Evolutionary conservation across 2,888 invertebrate species (phyloP), one percentile per base, ranked within the genome.

Genomic region (Apantesis nais): DNA sequence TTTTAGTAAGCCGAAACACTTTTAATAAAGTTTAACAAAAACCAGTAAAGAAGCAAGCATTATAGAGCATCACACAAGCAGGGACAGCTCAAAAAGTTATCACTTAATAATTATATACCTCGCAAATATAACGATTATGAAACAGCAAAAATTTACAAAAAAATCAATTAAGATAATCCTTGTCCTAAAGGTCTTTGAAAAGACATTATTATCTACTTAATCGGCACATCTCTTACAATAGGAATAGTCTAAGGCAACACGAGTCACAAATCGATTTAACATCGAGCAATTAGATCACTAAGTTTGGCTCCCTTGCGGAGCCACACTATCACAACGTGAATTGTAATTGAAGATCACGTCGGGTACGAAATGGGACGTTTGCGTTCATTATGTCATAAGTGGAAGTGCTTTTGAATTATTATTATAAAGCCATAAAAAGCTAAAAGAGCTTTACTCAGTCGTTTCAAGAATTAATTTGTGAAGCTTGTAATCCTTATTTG

Each of bases 221-320:
- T 52, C 58, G 29, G n/a, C 22, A 61, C 63, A 71, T 65, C 63
- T 64, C 60, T 78, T 78, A 79, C 61, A 74, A 76, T 67, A 66
- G 72, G 68, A 72, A 67, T 70, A 70, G 72, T 73, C 66, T 61
- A 68, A 72, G 73, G 68, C 72, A 74, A 81, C 81, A 76, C 75
- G 76, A 78, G 76, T 74, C 74, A 74, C 74, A 80, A 75, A 82
- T 82, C 82, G 82, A 81, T 81, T 80, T 78, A 75, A 78, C 82
- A 80, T 75, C 68, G 71, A 80, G 72, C 78, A 82, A 82, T 82
- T 82, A 81, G 82, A 82, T 77, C 82, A 67, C 82, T 76, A 81
- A 82, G 80, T 82, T 81, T 65, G 62, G 77, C 74, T 81, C 80
- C 77, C 82, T 73, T 61, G 81, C 74, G 80, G 74, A 77, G 72